A percentile compares a stretch with the other conserved stretches of the same genome.
These are phyloP conservation scores for Babylonia areolata DNA, from an alignment of 1,140 invertebrate genomes.

Conservation along the genomic window DNA sequence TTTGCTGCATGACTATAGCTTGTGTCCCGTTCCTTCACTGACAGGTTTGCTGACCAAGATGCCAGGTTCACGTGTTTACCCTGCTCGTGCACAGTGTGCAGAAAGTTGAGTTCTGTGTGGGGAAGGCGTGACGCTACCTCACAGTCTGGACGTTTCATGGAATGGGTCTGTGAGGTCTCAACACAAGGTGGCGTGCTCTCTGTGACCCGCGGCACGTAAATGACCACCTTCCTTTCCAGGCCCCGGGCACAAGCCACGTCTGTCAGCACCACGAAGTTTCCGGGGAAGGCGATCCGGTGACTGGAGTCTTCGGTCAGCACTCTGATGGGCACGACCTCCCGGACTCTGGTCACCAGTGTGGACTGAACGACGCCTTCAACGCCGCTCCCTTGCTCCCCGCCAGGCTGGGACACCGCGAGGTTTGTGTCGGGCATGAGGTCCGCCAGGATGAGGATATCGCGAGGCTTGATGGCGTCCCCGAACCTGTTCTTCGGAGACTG, in stretches of 20 bases:
- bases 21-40: neutral
- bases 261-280: neutral
- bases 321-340: conserved; percentile 1
- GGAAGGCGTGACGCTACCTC: too few relatives aligned
- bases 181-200: neutral
- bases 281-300: conserved; percentile 19
- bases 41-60: neutral
- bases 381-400: neutral
- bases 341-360: neutral
- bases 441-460: neutral
- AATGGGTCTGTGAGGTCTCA: neutral
- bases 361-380: neutral
- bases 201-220: neutral
- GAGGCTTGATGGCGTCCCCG: neutral
- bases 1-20: neutral
- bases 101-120: too few relatives aligned
- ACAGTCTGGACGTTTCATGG: too few relatives aligned
- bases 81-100: too few relatives aligned
- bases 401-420: too few relatives aligned
- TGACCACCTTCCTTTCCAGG: conserved; percentile 29
- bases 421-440: too few relatives aligned
- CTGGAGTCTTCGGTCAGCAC: neutral
- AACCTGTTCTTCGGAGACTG: conserved; percentile 1
- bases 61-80: neutral
- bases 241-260: conserved; percentile 6